Evolutionary conservation across 2,797 vertebrate genomes (phyloP).

Genomic region (Sternotherus odoratus): DNA sequence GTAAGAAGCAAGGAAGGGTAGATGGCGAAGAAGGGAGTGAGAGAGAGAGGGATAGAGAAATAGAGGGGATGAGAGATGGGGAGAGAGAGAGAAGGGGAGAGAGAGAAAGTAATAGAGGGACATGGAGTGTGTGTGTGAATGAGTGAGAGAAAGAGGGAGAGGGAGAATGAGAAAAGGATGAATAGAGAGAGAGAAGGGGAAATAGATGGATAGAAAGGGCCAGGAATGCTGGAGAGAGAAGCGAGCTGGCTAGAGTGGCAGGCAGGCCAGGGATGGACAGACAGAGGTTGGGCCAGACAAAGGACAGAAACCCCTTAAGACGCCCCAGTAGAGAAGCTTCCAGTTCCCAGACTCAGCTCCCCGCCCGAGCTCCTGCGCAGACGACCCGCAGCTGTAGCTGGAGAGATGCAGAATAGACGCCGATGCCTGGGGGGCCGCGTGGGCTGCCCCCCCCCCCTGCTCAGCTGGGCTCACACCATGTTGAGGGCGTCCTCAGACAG

Average conservation of each 20-base stretch:
- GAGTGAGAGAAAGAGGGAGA: not conserved
- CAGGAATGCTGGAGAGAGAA: not conserved
- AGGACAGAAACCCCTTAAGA: not conserved
- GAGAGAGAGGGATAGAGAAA: not conserved
- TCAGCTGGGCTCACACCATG: conserved; percentile 81
- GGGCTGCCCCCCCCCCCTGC: not conserved
- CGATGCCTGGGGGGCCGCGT: not conserved
- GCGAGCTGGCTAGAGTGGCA: not conserved
- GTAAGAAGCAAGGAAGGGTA: not conserved
- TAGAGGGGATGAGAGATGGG: not conserved
- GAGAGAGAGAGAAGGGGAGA: not conserved
- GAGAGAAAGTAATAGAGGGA: not conserved
- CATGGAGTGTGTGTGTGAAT: not conserved
- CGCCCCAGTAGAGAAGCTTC: not conserved
- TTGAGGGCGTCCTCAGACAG: conserved; percentile 91
- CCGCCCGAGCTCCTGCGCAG: not conserved
- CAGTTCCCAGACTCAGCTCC: conserved; percentile 19
- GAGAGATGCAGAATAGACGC: not conserved
- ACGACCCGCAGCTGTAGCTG: not conserved
- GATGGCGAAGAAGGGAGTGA: not conserved
- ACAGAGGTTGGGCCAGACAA: not conserved
- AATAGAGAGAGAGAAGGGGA: not conserved
- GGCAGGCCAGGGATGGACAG: not conserved
- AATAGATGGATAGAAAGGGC: not conserved
- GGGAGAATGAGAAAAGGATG: not conserved